These are phyloP conservation scores for Nycticryphes semicollaris DNA, from an alignment of 2,113 vertebrate genomes.

Conservation along the genomic window DNA sequence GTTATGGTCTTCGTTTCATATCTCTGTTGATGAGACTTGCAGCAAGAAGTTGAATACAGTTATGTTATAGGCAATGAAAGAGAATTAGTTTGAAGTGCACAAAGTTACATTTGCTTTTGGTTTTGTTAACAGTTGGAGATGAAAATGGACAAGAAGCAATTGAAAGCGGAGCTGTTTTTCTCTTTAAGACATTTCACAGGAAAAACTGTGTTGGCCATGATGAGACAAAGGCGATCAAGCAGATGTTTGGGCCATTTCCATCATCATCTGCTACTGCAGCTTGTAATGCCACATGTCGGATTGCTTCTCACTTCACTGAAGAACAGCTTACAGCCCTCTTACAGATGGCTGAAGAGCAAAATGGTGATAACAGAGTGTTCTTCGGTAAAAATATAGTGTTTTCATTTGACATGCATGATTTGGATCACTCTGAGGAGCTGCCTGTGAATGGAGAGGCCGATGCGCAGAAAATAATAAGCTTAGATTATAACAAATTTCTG, in stretches of 20 bases:
- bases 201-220: slow-evolving; percentile 87
- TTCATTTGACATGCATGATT: slow-evolving; percentile 89
- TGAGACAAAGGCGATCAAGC: slow-evolving; percentile 89
- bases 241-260: slow-evolving; percentile 96
- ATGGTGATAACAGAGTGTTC: slow-evolving; percentile 33
- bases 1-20: neutral
- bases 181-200: slow-evolving; percentile 89
- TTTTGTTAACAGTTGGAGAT: slow-evolving; percentile 83
- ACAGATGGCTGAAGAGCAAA: slow-evolving; percentile 71
- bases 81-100: neutral
- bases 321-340: slow-evolving; percentile 81
- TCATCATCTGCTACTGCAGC: slow-evolving; percentile 85
- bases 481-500: slow-evolving; percentile 88
- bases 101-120: slow-evolving; percentile 23
- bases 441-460: slow-evolving; percentile 73
- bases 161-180: slow-evolving; percentile 90
- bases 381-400: slow-evolving; percentile 91
- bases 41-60: neutral
- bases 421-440: slow-evolving; percentile 85
- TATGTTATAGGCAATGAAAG: neutral
- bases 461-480: slow-evolving; percentile 67
- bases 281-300: slow-evolving; percentile 78
- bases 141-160: slow-evolving; percentile 88
- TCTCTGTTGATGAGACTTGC: neutral
- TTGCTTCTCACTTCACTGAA: slow-evolving; percentile 80